Evolutionary conservation across 2,888 invertebrate genomes (phyloP), one percentile per base, ranked within the genome.

Genomic region (Noctua janthe): DNA sequence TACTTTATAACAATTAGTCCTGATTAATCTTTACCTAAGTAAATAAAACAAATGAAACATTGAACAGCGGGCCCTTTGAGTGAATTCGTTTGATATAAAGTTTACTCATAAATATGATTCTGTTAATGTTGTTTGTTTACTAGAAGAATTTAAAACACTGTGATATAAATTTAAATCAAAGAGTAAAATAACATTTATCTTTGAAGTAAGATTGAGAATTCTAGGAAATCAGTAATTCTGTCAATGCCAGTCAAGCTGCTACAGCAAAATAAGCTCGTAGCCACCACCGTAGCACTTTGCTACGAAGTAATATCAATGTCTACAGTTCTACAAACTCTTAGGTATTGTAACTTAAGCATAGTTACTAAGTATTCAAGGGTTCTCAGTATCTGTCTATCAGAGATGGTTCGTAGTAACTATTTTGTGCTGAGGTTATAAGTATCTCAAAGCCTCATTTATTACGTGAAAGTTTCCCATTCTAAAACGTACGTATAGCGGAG

Each of bases 31-130:
- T 87, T 79, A 67, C 69, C n/a, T 75, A 75, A 77, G 74, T 77
- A 86, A 74, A 84, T 83, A 86, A 76, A 78, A 72, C 59, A 78
- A 86, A 78, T 82, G 70, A 59, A 76, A 78, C 47, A 69, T 78
- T 66, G 5, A 56, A 74, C 77, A 59, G 54, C 49, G n/a, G 66
- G 20, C 39, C 43, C 74, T 84, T 82, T 72, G 83, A 78, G 20
- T 15, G 39, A 78, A 64, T 39, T 72, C 43, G 83, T 86, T 86
- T 62, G 77, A 81, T 73, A 69, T 15, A 62, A 85, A 74, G 47
- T 76, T 72, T 39, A 29, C 43, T 84, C 72, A 56, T 73, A 80
- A 73, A 73, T 59, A 54, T 62, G 51, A 23, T 70, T 82, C 62
- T 29, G 51, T 74, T 47, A 35, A 79, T 35, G 29, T 56, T 78